Conservation (phyloP, 2,888 invertebrate species). For the Apamea crenata region DNA sequence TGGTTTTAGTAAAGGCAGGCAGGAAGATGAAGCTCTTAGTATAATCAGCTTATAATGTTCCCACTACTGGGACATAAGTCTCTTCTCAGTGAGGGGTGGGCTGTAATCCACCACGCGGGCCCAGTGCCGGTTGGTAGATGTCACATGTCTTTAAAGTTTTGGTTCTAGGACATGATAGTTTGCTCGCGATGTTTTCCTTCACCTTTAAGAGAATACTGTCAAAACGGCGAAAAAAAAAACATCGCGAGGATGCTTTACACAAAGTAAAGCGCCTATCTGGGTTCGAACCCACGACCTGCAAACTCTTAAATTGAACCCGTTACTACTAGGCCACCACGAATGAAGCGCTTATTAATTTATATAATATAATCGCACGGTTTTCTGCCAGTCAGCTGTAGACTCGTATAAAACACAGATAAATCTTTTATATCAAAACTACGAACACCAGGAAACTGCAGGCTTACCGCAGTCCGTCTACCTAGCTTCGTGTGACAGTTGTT, state of each 20-base stretch:
- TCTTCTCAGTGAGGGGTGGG: no score
- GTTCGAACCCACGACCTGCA: not conserved
- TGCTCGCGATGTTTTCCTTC: not conserved
- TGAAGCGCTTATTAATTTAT: not conserved
- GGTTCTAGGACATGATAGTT: not conserved
- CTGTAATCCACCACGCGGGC: not conserved
- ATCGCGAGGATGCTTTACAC: no score
- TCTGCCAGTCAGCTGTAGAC: not conserved
- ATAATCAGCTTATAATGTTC: no score
- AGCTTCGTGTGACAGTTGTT: constrained; percentile 34
- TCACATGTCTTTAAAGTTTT: no score
- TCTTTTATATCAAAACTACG: not conserved
- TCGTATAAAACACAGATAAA: not conserved
- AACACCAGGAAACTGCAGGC: constrained; percentile 4
- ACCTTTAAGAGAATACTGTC: no score
- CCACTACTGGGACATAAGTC: no score
- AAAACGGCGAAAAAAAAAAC: no score
- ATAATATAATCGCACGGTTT: not conserved
- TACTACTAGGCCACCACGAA: not conserved
- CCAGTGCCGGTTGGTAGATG: no score
- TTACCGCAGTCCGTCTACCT: not conserved
- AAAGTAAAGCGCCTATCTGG: no score
- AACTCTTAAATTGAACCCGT: not conserved
- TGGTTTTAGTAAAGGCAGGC: not conserved
- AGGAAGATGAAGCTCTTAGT: no score